A percentile compares a stretch with the other conserved stretches of the same genome.
These are phyloP conservation scores for Dendrolimus kikuchii DNA, from an alignment of 1,140 invertebrate genomes.

Conservation along the genomic window DNA sequence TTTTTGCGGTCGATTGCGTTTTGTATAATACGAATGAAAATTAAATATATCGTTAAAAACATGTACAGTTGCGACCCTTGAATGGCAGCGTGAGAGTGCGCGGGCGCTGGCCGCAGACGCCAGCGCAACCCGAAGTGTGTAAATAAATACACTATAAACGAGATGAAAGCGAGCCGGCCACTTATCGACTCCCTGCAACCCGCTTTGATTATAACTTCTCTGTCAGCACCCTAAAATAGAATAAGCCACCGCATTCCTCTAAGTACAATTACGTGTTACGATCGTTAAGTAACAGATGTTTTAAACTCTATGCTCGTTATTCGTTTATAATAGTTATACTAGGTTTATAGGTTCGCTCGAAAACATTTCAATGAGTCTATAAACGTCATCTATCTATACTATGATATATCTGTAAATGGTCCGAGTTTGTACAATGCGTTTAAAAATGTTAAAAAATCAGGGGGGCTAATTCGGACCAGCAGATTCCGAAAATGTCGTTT, in stretches of 20 bases:
- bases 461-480: too few species aligned
- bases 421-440: too few species aligned
- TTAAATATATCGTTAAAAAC: too few species aligned
- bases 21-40: too few species aligned
- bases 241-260: conserved; percentile 15
- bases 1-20: too few species aligned
- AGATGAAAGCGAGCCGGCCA: conserved; percentile 62
- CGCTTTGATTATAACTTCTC: conserved; percentile 46
- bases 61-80: conserved; percentile 5
- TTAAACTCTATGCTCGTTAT: neutral
- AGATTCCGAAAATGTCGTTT: too few species aligned
- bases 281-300: too few species aligned
- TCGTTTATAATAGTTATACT: neutral
- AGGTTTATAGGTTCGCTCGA: too few species aligned
- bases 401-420: too few species aligned
- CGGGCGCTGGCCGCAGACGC: conserved; percentile 8
- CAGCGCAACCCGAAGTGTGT: conserved; percentile 13
- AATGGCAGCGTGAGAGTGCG: conserved; percentile 14
- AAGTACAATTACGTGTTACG: conserved; percentile 1
- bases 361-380: too few species aligned
- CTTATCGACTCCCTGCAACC: conserved; percentile 54
- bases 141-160: conserved; percentile 22
- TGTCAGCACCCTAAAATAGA: conserved; percentile 65
- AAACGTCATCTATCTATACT: too few species aligned
- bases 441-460: too few species aligned